phyloP scores from a whole-genome alignment of 1,140 invertebrate genomes.

The Idris sp. region DNA sequence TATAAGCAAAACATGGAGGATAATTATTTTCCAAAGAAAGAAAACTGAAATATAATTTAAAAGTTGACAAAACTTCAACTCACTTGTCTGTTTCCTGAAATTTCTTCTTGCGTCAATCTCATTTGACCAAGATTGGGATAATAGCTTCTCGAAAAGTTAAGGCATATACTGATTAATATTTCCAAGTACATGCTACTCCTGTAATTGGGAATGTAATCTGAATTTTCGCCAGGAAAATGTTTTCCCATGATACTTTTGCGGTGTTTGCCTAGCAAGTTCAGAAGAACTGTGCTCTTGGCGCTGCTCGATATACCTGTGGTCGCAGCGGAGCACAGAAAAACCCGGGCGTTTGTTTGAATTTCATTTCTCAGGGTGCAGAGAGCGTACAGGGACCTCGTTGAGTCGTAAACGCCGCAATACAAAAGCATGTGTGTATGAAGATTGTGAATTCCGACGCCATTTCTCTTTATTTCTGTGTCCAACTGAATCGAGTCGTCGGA shows the following conservation, averaged over 20 bases:
- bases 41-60: too few species aligned
- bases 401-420: conserved; percentile 90
- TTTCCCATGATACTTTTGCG: conserved; percentile 89
- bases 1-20: too few species aligned
- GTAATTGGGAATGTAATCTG: conserved; percentile 81
- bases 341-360: conserved; percentile 84
- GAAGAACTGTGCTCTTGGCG: conserved; percentile 79
- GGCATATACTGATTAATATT: conserved; percentile 86
- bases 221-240: conserved; percentile 85
- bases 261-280: conserved; percentile 86
- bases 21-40: too few species aligned
- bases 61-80: not conserved
- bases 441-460: conserved; percentile 82
- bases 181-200: conserved; percentile 91
- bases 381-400: conserved; percentile 87
- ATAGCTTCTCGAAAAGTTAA: conserved; percentile 90
- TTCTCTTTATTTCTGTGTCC: conserved; percentile 70
- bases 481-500: conserved; percentile 67
- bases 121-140: conserved; percentile 85
- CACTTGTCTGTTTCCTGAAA: conserved; percentile 85
- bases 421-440: conserved; percentile 91
- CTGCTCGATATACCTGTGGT: conserved; percentile 83
- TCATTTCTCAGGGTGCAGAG: conserved; percentile 86
- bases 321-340: conserved; percentile 85
- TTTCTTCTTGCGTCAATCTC: conserved; percentile 85